Percentiles rank a stretch among this genome's conserved stretches.
Conservation (phyloP, 2,113 vertebrate genomes). For the Malurus melanocephalus region DNA sequence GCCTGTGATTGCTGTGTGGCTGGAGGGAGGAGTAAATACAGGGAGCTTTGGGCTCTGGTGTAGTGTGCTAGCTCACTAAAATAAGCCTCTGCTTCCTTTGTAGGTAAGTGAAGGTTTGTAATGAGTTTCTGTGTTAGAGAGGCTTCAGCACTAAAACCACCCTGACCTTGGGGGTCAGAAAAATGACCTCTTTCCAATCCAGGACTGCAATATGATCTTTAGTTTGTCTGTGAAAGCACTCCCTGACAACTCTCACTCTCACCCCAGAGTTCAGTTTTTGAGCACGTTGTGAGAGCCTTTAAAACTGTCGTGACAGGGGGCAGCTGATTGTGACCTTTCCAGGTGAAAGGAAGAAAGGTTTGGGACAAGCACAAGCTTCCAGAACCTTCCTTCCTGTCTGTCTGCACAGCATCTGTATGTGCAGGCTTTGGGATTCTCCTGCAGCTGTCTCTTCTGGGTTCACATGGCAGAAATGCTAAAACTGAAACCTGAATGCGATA, state of each 20-base stretch:
- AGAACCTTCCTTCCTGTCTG: neutral
- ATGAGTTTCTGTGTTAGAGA: neutral
- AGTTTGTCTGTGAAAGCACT: neutral
- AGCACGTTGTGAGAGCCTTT: rapidly evolving
- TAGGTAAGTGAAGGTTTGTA: neutral
- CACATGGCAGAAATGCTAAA: neutral
- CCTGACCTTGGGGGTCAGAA: neutral
- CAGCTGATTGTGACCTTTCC: slow-evolving; percentile 1
- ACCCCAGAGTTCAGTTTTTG: neutral
- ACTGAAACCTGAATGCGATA: neutral
- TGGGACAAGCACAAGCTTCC: neutral
- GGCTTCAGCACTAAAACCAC: neutral
- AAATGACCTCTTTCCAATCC: neutral
- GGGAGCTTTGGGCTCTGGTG: neutral
- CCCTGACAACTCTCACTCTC: neutral
- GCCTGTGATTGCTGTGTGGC: neutral
- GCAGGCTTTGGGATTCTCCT: neutral
- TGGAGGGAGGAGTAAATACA: neutral
- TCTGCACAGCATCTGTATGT: neutral
- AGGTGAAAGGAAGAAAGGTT: neutral
- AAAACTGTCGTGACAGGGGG: neutral
- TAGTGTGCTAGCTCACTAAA: neutral
- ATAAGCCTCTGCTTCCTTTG: neutral
- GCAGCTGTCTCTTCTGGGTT: neutral
- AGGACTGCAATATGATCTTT: neutral